A percentile compares a stretch with the other conserved stretches of the same genome.
phyloP scores from a whole-genome alignment of 2,113 vertebrate species.

The Chaetorhynchus papuensis region DNA sequence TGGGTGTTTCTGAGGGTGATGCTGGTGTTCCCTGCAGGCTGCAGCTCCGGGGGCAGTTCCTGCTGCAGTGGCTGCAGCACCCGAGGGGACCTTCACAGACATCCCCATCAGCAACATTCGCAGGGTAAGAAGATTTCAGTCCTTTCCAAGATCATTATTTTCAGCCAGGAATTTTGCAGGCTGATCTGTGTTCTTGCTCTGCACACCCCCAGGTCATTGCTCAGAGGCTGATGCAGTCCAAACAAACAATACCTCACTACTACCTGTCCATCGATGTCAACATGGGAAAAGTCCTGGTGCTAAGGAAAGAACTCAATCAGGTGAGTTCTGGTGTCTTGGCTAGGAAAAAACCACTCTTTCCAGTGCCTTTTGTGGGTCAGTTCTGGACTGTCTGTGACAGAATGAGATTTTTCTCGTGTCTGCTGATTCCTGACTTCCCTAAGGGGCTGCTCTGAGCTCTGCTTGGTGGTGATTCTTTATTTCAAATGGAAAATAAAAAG shows the following conservation, averaged over 20 bases:
- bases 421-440: neutral
- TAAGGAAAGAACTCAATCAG: constrained; percentile 91
- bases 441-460: neutral
- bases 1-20: neutral
- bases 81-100: constrained; percentile 90
- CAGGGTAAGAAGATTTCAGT: constrained; percentile 72
- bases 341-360: neutral
- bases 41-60: constrained; percentile 49
- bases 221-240: constrained; percentile 94
- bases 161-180: fast-evolving
- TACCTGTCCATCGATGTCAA: constrained; percentile 94
- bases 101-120: constrained; percentile 94
- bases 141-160: fast-evolving
- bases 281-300: constrained; percentile 90
- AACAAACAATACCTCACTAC: constrained; percentile 98
- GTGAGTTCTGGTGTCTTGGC: constrained; percentile 56
- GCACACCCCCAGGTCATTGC: constrained; percentile 85
- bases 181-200: neutral
- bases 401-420: neutral
- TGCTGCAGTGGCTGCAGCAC: constrained; percentile 60
- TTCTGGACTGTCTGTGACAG: neutral
- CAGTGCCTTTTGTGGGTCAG: neutral
- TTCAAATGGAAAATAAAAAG: neutral
- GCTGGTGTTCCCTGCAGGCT: constrained; percentile 20
- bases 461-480: neutral